These are phyloP conservation scores for Petrocephalus schoutedeni DNA, from an alignment of 2,797 vertebrate genomes.

Conservation along the genomic window DNA sequence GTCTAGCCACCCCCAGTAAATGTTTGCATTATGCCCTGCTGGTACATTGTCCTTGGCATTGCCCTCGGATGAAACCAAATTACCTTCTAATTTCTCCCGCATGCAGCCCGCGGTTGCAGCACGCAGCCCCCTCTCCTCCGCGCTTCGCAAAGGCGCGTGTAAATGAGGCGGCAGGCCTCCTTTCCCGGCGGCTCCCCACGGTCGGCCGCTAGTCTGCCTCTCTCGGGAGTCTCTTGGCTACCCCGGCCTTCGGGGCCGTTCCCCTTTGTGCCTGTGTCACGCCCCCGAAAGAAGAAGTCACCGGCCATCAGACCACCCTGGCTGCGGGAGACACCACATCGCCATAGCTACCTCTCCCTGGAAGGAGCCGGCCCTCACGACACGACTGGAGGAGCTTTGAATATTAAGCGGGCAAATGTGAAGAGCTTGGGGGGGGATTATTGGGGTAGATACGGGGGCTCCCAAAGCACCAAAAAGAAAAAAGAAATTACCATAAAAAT, in stretches of 20 bases:
- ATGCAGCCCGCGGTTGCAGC: conserved; percentile 37
- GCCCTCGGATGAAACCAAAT: conserved; percentile 41
- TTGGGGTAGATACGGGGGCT: neutral
- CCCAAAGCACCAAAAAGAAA: neutral
- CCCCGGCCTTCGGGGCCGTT: conserved; percentile 37
- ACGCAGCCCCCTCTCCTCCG: conserved; percentile 30
- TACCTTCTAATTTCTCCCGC: conserved; percentile 35
- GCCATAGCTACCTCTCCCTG: conserved; percentile 36
- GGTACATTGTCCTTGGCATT: conserved; percentile 36
- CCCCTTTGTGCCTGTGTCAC: conserved; percentile 44
- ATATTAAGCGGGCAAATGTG: conserved; percentile 11
- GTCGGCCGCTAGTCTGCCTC: conserved; percentile 23
- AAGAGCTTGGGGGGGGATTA: neutral
- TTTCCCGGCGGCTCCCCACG: conserved; percentile 20
- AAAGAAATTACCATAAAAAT: conserved; percentile 7
- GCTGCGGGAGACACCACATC: conserved; percentile 35
- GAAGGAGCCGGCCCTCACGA: conserved; percentile 32
- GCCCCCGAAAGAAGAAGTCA: conserved; percentile 47
- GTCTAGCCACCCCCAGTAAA: conserved; percentile 16
- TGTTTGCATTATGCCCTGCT: conserved; percentile 33
- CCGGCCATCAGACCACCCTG: conserved; percentile 47
- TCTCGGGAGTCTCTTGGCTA: conserved; percentile 7
- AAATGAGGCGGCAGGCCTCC: conserved; percentile 43
- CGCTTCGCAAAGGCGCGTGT: conserved; percentile 39
- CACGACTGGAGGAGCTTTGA: conserved; percentile 12